Conservation (phyloP, 2,113 vertebrate species). For the Leuciscus idus region DNA sequence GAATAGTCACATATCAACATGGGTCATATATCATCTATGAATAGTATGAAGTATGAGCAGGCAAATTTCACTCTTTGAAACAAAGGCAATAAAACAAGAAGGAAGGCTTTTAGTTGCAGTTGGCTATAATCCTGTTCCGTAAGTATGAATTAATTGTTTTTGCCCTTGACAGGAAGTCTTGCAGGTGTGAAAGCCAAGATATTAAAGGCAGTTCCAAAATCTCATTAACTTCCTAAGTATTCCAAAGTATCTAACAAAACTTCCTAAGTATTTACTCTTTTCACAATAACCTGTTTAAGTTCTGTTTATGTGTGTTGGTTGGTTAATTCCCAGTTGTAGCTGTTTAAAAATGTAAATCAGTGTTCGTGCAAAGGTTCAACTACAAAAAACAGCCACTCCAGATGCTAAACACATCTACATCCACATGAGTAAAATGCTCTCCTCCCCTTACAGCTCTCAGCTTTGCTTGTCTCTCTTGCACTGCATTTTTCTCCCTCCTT, state of each 20-base stretch:
- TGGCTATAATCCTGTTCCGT: background rate
- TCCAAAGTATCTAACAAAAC: too few species aligned
- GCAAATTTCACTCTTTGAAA: background rate
- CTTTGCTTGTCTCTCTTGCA: constrained; percentile 21
- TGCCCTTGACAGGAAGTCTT: constrained; percentile 25
- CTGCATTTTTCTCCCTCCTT: constrained; percentile 48
- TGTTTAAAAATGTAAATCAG: background rate
- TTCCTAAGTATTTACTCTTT: background rate
- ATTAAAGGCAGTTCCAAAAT: constrained; percentile 9
- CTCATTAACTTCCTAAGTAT: background rate
- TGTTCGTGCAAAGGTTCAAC: background rate
- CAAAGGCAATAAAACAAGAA: background rate
- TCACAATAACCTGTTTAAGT: background rate
- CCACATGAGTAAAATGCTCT: constrained; percentile 13
- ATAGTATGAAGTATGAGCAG: background rate
- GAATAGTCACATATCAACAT: background rate
- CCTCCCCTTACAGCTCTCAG: constrained; percentile 1
- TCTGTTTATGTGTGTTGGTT: background rate
- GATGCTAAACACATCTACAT: constrained; percentile 27
- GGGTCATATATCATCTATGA: background rate
- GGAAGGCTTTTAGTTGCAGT: background rate
- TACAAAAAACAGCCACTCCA: background rate
- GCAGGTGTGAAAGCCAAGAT: constrained; percentile 24
- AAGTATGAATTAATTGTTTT: background rate
- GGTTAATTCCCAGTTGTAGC: constrained; percentile 15